phyloP scores from a whole-genome alignment of 2,888 invertebrate genomes.

The Coelogynopora nodosa region DNA sequence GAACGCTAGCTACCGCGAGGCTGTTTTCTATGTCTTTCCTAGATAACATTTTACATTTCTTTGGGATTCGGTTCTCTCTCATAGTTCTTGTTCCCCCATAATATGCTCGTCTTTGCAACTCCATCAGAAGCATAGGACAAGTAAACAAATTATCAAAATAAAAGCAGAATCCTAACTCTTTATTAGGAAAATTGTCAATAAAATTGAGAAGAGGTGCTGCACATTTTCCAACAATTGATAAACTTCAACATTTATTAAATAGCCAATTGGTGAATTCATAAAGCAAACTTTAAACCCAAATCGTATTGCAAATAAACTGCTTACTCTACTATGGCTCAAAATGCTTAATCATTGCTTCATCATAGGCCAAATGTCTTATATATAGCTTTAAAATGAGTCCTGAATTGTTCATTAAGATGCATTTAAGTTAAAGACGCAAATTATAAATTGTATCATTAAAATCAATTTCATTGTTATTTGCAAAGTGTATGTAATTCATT shows the following conservation, averaged over 20 bases:
- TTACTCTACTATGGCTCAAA: neutral
- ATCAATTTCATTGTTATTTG: neutral
- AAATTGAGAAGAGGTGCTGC: too few relatives aligned
- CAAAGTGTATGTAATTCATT: neutral
- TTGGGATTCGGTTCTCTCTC: neutral
- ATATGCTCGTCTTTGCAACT: neutral
- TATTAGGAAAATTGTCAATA: too few relatives aligned
- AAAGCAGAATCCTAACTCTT: too few relatives aligned
- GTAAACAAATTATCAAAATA: neutral
- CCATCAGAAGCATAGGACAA: neutral
- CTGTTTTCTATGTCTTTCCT: neutral
- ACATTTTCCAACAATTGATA: too few relatives aligned
- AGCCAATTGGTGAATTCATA: neutral
- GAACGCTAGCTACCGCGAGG: too few relatives aligned
- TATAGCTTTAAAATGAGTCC: neutral
- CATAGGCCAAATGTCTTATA: neutral
- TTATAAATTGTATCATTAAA: neutral
- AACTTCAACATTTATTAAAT: neutral
- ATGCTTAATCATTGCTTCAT: neutral
- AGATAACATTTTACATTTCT: neutral
- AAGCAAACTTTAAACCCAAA: neutral
- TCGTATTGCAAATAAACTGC: neutral
- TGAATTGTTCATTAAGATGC: neutral
- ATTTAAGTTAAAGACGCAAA: neutral
- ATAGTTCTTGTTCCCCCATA: neutral